A percentile compares a stretch with the other conserved stretches of the same genome.
phyloP scores from a whole-genome alignment of 2,113 vertebrate genomes.

The Chitala chitala region DNA sequence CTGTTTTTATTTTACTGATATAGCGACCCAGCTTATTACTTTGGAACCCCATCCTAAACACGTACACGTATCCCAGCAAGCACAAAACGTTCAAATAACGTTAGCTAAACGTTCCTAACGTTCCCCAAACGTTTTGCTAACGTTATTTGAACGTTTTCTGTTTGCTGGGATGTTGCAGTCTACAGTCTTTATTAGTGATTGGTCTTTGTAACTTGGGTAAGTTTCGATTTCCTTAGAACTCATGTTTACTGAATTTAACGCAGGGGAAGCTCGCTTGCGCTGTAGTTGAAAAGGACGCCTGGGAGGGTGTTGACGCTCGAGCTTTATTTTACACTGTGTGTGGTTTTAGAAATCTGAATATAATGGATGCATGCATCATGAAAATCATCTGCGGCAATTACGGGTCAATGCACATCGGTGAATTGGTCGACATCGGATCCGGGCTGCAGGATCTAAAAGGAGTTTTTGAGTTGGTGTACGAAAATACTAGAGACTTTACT shows the following conservation, averaged over 20 bases:
- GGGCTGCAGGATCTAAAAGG: background rate
- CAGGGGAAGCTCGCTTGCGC: no score
- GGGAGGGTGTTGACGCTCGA: no score
- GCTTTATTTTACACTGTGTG: background rate
- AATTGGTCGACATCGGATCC: slow-evolving; percentile 18
- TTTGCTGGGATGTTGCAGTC: no score
- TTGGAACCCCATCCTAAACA: background rate
- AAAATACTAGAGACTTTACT: background rate
- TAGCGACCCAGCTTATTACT: no score
- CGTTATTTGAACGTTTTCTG: no score
- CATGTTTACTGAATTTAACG: no score
- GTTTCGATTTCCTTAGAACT: slow-evolving; percentile 10
- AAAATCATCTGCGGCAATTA: slow-evolving; percentile 22
- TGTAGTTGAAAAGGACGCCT: no score
- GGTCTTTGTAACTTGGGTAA: background rate
- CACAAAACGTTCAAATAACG: no score
- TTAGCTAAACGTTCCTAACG: no score
- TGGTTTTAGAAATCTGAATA: background rate
- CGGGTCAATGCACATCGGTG: slow-evolving; percentile 18
- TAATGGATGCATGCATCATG: background rate
- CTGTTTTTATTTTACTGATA: no score
- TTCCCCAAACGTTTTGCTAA: no score
- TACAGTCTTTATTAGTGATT: background rate
- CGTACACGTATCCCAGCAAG: no score
- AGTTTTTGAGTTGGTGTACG: background rate